Base-by-base conservation (phyloP, 2,113 vertebrate genomes). In the Pelecanoides urinatrix region DNA sequence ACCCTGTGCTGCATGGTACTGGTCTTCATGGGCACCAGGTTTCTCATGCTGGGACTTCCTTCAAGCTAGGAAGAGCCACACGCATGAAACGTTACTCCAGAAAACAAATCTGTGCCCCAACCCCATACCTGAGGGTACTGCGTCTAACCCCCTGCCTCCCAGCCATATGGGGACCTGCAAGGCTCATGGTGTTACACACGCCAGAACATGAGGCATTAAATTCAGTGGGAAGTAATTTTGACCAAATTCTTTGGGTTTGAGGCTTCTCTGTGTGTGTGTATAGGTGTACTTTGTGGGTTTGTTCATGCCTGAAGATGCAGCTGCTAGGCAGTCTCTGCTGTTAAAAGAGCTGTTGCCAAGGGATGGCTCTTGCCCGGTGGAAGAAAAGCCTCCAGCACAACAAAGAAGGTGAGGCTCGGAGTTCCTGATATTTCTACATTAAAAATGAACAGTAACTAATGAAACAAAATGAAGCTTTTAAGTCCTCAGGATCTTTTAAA, bases 121-220 rank as follows among this genome's bases (percentile, higher is more conserved):
- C 19, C 9, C 23, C 0, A 0, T 15, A 27, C 5, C 3, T 42
- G n/a, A 42, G 34, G 40, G n/a, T 49, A 16, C 26, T 61, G 29
- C 32, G 29, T 65, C 49, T 26, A 52, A 26, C 13, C 9, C 5
- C 26, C 40, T 40, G 26, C 29, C 40, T 77, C 45, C 40, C 44
- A 68, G 58, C 18, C 17, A 5, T 1, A 6, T 26, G 58, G 38
- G 66, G 42, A 49, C 21, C 20, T 47, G 22, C 14, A 29, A 79
- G 36, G 34, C 29, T 92, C 32, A 22, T 26, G 19, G 19, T 75
- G 16, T 61, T 50, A 29, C 6, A 40, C 2, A 2, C 2, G 1
- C 40, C 16, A 56, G 75, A 89, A 74, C 3, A 56, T 11, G 30
- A 91, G 30, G 32, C 27, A 15, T 18, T 36, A 47, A 40, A 59